A percentile compares a stretch with the other conserved stretches of the same genome.
phyloP scores from a whole-genome alignment of 1,140 invertebrate genomes.

The Drosophila pachea region DNA sequence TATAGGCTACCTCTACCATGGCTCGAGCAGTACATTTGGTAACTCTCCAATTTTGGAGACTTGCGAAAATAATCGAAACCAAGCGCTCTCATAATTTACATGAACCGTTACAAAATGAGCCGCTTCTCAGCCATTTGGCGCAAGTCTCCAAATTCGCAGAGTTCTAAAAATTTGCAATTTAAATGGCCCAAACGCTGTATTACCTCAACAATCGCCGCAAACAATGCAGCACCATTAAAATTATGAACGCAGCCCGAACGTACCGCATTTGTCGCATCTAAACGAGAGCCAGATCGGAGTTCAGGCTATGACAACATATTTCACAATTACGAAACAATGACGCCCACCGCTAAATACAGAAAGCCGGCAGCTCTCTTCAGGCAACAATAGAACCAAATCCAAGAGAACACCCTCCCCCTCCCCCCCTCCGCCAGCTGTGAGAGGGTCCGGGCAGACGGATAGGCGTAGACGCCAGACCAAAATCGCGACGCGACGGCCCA shows the following conservation, averaged over 20 bases:
- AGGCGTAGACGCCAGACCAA: conserved; percentile 58
- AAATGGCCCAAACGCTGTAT: background rate
- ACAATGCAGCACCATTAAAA: conserved; percentile 23
- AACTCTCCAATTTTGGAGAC: conserved; percentile 20
- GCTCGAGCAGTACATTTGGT: background rate
- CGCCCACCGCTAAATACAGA: conserved; percentile 62
- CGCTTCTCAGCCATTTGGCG: background rate
- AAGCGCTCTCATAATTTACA: background rate
- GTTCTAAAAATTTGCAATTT: conserved; percentile 4
- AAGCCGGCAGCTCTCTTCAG: conserved; percentile 52
- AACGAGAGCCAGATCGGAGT: conserved; percentile 48
- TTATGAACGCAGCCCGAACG: conserved; percentile 42
- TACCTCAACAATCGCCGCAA: background rate
- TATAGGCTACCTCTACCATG: background rate
- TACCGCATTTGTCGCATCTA: conserved; percentile 68
- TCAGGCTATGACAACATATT: conserved; percentile 72
- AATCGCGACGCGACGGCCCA: conserved; percentile 48
- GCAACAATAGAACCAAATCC: conserved; percentile 59
- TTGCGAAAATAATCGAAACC: background rate
- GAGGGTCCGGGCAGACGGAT: conserved; percentile 55
- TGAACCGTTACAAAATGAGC: no score
- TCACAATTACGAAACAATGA: conserved; percentile 75
- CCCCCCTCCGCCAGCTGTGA: conserved; percentile 11
- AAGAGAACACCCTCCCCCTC: background rate
- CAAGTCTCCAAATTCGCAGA: conserved; percentile 4